A percentile compares a stretch with the other conserved stretches of the same genome.
Conservation (phyloP, 1,140 invertebrate genomes). For the Aleiodes sp. region DNA sequence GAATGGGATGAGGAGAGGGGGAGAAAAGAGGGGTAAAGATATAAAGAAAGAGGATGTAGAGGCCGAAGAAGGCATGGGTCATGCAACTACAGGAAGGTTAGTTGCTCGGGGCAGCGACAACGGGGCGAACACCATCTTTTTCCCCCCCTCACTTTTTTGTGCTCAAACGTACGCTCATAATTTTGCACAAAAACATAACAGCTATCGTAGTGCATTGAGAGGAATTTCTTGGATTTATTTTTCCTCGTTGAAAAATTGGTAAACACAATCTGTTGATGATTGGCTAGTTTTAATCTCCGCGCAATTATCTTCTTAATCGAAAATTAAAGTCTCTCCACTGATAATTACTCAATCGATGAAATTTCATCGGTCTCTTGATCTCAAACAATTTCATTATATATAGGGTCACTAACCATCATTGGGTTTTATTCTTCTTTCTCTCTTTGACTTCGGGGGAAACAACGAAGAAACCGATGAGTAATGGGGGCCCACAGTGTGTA, state of each 20-base stretch:
- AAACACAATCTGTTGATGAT: too few relatives aligned
- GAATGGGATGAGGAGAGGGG: not conserved
- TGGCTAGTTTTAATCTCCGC: too few relatives aligned
- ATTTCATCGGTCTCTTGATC: not conserved
- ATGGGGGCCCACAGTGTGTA: not conserved
- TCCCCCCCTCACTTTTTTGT: too few relatives aligned
- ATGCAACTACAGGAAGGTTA: slow-evolving; percentile 64
- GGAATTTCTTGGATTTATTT: too few relatives aligned
- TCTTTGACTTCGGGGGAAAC: too few relatives aligned
- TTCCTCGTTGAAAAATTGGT: too few relatives aligned
- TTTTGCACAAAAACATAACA: slow-evolving; percentile 43
- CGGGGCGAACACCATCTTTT: slow-evolving; percentile 59
- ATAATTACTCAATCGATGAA: slow-evolving; percentile 18
- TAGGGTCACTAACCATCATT: not conserved
- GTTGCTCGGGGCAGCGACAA: slow-evolving; percentile 62
- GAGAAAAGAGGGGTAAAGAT: slow-evolving; percentile 4
- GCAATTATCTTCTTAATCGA: too few relatives aligned
- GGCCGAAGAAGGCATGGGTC: slow-evolving; percentile 54
- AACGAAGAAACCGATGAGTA: not conserved
- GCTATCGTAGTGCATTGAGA: slow-evolving; percentile 36
- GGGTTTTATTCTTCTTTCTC: too few relatives aligned
- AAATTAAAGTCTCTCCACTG: too few relatives aligned
- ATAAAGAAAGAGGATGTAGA: slow-evolving; percentile 38
- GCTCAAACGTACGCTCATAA: slow-evolving; percentile 56
- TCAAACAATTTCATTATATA: too few relatives aligned